Base-by-base conservation (phyloP, 2,113 vertebrate genomes). In the Sigmodon hispidus region DNA sequence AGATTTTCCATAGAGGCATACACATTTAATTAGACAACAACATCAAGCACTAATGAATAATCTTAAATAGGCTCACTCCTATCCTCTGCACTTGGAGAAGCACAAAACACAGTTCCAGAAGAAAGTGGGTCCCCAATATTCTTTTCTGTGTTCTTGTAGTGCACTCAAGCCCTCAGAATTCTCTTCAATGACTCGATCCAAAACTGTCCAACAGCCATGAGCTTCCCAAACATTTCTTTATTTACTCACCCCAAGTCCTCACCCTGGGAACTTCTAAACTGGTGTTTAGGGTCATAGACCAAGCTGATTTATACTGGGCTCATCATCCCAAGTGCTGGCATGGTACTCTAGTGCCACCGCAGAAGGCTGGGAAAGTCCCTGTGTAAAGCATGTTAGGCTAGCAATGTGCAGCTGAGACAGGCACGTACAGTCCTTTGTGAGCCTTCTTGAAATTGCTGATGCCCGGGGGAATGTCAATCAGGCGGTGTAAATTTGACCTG, bases 371-470 rank as follows among this genome's bases (percentile, higher is more conserved):
- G 17, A n/a, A 57, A 57, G 50, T 1, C n/a, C n/a, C n/a, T n/a
- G n/a, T n/a, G n/a, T n/a, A n/a, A n/a, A n/a, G 5, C 48, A 17
- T 77, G 31, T 24, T 57, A n/a, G 77, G 21, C 5, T n/a, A 26
- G 26, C 34, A 17, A 3, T 5, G 52, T 59, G n/a, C 36, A 59
- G 21, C 36, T 59, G 36, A 26, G 52, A 79, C 6, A 77, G 75
- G 17, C 19, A 31, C 0, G 48, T 52, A 1, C 29, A 34, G 3
- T 34, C 12, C 36, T 40, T 5, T 1, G 36, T 40, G 22, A 8
- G 36, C 22, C 79, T 16, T 36, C 26, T 3, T 40, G 22, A 24
- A 40, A 57, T 16, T 40, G 79, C 11, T 0, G 34, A 24, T 80
- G 26, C 31, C 9, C 55, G 9, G 50, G 50, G 55, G 77, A 80